phyloP scores from a whole-genome alignment of 2,888 invertebrate genomes.

The Lithophane socia region DNA sequence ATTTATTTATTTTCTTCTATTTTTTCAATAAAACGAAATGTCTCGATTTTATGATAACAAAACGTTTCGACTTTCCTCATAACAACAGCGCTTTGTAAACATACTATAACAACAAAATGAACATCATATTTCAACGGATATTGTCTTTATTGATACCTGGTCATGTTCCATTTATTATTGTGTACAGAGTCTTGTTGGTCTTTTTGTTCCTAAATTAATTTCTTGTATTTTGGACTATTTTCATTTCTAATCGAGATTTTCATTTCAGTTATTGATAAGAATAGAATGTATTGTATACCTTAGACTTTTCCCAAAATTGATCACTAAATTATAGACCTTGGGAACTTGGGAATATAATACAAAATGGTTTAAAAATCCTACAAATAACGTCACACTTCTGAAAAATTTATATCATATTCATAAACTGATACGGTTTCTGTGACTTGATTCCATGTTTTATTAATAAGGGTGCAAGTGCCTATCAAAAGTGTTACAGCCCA shows the following conservation, averaged over 20 bases:
- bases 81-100: conserved; percentile 19
- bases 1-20: conserved; percentile 1
- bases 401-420: neutral
- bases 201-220: neutral
- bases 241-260: neutral
- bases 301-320: neutral
- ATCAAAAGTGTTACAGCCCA: conserved; percentile 21
- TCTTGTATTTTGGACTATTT: neutral
- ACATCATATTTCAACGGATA: conserved; percentile 41
- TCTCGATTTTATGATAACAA: conserved; percentile 15
- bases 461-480: conserved; percentile 1
- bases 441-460: conserved; percentile 9
- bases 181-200: neutral
- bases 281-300: neutral
- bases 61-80: conserved; percentile 30
- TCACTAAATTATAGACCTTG: neutral
- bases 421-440: neutral
- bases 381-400: neutral
- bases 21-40: conserved; percentile 2
- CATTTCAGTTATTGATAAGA: neutral
- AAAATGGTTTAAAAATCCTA: neutral
- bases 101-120: conserved; percentile 28
- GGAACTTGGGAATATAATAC: neutral
- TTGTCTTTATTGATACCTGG: conserved; percentile 36
- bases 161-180: conserved; percentile 32